These are phyloP conservation scores for Hexactinellida sp. DNA, from an alignment of 37 sponge, comb jelly and placozoan genomes.

Conservation along the genomic window DNA sequence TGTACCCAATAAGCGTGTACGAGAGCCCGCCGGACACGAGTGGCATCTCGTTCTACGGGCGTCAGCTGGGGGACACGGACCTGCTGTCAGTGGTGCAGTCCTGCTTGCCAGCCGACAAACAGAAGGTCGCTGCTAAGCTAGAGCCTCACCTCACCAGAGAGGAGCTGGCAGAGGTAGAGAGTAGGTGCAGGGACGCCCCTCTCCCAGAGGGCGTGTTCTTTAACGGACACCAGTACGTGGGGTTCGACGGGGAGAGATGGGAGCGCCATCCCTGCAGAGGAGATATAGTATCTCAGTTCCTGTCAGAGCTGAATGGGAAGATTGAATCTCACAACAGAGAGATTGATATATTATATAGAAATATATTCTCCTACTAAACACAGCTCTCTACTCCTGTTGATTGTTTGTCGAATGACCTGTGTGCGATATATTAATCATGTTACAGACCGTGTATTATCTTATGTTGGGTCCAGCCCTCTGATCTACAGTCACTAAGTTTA, in stretches of 20 bases:
- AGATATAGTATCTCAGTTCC: neutral
- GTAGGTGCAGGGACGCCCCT: neutral
- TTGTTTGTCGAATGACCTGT: no score
- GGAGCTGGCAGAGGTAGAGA: neutral
- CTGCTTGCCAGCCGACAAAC: neutral
- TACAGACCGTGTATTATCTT: no score
- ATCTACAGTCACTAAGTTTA: no score
- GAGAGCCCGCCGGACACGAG: neutral
- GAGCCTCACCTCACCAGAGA: neutral
- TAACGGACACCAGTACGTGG: neutral
- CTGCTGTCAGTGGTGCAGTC: neutral
- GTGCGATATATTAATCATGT: no score
- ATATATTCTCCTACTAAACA: neutral
- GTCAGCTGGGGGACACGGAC: neutral
- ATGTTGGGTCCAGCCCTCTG: no score
- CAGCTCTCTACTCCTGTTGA: neutral
- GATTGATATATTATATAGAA: neutral
- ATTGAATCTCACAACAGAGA: neutral
- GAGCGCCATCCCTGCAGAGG: neutral
- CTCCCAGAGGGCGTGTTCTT: slow-evolving; percentile 3
- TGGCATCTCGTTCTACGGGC: neutral
- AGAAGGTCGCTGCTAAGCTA: neutral
- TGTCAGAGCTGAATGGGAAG: neutral
- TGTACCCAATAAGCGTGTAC: neutral
- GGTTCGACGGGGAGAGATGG: neutral